Evolutionary conservation across 2,113 vertebrate genomes (phyloP).

Genomic region (Balaeniceps rex): DNA sequence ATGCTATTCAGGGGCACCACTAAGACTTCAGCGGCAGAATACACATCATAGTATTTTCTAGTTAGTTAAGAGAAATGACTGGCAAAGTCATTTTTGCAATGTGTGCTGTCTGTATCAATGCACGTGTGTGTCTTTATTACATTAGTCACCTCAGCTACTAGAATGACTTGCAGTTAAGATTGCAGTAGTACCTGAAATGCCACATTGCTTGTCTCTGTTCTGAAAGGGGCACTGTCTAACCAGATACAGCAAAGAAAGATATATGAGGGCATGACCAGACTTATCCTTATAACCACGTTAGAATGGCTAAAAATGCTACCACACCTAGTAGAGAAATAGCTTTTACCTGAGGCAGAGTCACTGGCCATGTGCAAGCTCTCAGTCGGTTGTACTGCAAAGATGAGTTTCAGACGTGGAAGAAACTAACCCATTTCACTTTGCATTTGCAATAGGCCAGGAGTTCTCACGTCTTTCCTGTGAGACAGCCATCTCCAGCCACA

Average conservation of each 20-base stretch:
- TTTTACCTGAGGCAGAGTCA: neutral
- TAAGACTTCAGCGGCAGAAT: neutral
- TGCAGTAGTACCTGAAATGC: conserved; percentile 36
- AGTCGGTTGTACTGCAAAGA: neutral
- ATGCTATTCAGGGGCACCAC: neutral
- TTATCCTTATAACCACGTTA: neutral
- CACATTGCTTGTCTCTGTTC: conserved; percentile 3
- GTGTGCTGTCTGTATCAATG: neutral
- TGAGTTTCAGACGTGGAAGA: neutral
- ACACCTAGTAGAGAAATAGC: neutral
- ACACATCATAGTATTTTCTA: neutral
- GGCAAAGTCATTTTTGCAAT: neutral
- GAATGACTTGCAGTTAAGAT: conserved; percentile 5
- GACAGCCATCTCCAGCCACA: neutral
- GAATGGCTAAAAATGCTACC: neutral
- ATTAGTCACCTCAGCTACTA: neutral
- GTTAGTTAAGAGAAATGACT: neutral
- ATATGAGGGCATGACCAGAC: neutral
- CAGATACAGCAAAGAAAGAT: neutral
- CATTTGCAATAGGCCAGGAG: neutral
- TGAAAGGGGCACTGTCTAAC: neutral
- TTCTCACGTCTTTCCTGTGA: neutral
- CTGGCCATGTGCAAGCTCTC: neutral
- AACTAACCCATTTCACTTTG: neutral
- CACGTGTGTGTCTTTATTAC: neutral